Evolutionary conservation across 2,888 invertebrate genomes (phyloP).

Genomic region (Digitonthophagus gazella): DNA sequence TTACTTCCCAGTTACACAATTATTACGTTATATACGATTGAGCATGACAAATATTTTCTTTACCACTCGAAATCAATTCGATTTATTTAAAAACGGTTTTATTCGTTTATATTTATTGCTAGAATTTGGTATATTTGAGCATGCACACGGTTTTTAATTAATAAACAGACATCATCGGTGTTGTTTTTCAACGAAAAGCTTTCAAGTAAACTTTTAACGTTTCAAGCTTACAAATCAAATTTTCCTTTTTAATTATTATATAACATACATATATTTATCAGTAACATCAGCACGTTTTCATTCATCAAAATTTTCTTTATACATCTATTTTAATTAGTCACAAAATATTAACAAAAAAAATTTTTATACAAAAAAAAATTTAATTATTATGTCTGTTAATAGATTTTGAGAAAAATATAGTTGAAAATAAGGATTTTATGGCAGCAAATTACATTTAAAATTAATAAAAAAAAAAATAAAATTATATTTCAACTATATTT

Average conservation of each 20-base stretch:
- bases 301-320: not conserved
- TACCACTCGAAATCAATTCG: no score
- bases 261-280: constrained; percentile 18
- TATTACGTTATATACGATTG: not conserved
- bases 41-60: not conserved
- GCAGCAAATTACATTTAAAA: constrained; percentile 2
- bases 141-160: not conserved
- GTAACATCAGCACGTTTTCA: not conserved
- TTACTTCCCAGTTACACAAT: constrained; percentile 6
- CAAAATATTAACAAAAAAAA: not conserved
- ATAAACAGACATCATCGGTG: not conserved
- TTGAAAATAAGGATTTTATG: constrained; percentile 1
- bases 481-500: constrained; percentile 2
- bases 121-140: not conserved
- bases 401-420: not conserved
- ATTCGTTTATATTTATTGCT: not conserved
- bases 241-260: constrained; percentile 6
- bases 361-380: not conserved
- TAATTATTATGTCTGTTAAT: not conserved
- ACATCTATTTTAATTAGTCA: not conserved
- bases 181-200: constrained; percentile 20
- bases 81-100: not conserved
- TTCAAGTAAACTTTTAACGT: constrained; percentile 15
- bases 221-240: not conserved
- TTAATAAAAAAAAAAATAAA: not conserved